phyloP scores from a whole-genome alignment of 2,888 invertebrate genomes.

The Leptothorax acervorum region DNA sequence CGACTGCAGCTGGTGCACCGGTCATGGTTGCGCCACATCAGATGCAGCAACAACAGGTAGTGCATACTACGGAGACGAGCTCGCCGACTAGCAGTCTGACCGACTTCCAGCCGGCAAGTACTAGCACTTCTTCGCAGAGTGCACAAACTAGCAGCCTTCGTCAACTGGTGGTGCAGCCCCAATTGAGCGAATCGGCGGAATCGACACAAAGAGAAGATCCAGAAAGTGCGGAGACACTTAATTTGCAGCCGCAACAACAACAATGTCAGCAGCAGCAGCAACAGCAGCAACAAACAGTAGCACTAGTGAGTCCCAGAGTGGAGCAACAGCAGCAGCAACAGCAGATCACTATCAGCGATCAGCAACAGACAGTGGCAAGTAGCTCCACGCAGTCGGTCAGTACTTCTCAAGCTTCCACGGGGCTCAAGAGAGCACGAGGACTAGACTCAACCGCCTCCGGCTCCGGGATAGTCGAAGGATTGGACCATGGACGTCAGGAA shows the following conservation, averaged over 20 bases:
- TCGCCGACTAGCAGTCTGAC: conserved; percentile 92
- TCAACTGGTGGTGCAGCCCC: conserved; percentile 90
- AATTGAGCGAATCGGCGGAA: conserved; percentile 85
- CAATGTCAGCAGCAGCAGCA: conserved; percentile 80
- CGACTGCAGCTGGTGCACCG: conserved; percentile 89
- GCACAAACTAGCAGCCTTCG: conserved; percentile 87
- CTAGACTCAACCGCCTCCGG: conserved; percentile 81
- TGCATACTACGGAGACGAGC: conserved; percentile 86
- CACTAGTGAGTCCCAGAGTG: conserved; percentile 82
- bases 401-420: conserved; percentile 88
- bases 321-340: conserved; percentile 81
- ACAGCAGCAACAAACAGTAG: conserved; percentile 83
- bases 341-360: conserved; percentile 81
- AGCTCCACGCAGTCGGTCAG: conserved; percentile 90
- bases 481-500: conserved; percentile 80
- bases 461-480: conserved; percentile 79
- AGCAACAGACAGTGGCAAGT: conserved; percentile 84
- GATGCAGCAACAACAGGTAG: conserved; percentile 86
- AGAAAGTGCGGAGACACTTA: conserved; percentile 85
- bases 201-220: conserved; percentile 87
- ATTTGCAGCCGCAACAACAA: conserved; percentile 77
- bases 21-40: conserved; percentile 83
- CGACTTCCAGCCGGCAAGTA: conserved; percentile 95
- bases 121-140: conserved; percentile 87
- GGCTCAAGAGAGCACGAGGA: conserved; percentile 88